Evolutionary conservation across 2,113 vertebrate genomes (phyloP).

Genomic region (Uropsilus gracilis): DNA sequence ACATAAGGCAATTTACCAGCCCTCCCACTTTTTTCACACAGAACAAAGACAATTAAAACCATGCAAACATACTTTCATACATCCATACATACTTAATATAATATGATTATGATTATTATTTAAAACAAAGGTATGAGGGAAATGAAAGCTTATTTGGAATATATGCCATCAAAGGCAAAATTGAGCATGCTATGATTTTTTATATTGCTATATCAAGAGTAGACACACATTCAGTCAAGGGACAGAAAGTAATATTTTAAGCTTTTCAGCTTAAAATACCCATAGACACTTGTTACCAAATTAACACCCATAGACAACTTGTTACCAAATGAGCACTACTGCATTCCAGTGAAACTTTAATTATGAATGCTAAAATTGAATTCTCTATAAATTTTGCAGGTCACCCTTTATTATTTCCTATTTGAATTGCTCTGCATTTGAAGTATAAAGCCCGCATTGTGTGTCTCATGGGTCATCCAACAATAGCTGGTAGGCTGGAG

Average conservation of each 20-base stretch:
- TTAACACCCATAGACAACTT: not conserved
- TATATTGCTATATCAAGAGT: not conserved
- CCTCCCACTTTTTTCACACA: not conserved
- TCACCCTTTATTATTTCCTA: not conserved
- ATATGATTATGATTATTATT: not conserved
- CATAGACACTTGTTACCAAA: too few relatives aligned
- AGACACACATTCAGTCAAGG: not conserved
- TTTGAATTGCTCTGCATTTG: not conserved
- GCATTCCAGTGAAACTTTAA: not conserved
- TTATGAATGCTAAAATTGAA: not conserved
- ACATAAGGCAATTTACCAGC: not conserved
- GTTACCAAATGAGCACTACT: not conserved
- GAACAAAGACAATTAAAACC: not conserved
- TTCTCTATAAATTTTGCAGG: not conserved
- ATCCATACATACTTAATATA: not conserved
- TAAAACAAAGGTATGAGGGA: not conserved
- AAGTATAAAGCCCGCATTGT: not conserved
- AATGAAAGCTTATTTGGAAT: not conserved
- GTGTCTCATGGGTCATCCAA: not conserved
- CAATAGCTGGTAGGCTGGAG: not conserved
- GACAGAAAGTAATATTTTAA: not conserved
- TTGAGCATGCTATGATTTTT: not conserved
- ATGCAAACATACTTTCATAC: not conserved
- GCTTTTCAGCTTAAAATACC: not conserved
- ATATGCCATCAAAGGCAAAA: not conserved